phyloP scores from a whole-genome alignment of 2,113 vertebrate species.

The Sinocyclocheilus anshuiensis region DNA sequence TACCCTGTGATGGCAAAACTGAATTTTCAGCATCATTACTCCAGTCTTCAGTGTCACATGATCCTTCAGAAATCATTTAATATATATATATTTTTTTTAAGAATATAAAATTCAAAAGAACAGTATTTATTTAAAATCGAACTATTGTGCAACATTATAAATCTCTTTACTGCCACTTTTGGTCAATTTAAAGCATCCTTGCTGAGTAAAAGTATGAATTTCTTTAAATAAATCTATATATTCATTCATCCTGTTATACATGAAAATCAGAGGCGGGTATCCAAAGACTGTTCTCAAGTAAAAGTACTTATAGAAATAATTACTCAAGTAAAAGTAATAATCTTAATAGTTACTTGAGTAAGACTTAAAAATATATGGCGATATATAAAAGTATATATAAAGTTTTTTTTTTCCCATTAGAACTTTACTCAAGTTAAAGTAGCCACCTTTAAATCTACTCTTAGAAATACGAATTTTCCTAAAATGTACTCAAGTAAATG shows the following conservation, averaged over 20 bases:
- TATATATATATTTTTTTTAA: no score
- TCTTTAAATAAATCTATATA: neutral
- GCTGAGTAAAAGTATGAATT: neutral
- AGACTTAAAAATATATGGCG: no score
- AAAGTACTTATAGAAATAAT: no score
- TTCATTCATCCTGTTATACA: neutral
- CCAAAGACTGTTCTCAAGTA: no score
- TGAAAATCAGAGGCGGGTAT: no score
- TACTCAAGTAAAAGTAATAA: neutral
- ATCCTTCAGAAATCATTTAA: neutral
- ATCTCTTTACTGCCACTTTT: neutral
- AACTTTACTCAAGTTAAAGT: no score
- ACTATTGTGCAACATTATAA: neutral
- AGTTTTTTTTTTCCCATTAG: no score
- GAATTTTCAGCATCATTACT: neutral
- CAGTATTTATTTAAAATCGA: neutral
- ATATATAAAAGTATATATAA: no score
- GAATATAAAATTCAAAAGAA: neutral
- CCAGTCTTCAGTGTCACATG: neutral
- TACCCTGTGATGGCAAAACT: neutral
- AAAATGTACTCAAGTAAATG: no score
- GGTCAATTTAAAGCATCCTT: neutral
- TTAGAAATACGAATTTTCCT: no score
- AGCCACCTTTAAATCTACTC: no score
- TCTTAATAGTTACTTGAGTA: no score